Base-by-base conservation (phyloP, 2,888 invertebrate species). In the Drosophila acutilabella region DNA sequence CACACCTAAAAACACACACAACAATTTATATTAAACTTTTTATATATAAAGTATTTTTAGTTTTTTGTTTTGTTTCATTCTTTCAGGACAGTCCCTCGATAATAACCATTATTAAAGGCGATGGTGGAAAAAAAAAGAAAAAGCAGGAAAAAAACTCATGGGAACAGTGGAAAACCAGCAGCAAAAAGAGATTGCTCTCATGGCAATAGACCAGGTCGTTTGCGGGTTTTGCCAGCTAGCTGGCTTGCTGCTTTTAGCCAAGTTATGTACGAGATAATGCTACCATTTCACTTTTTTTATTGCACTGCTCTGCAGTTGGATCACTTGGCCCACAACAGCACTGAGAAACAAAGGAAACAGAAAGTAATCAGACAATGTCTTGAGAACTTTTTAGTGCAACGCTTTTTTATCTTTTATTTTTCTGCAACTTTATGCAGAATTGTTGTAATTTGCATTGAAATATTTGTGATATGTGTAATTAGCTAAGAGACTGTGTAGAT, bases 271-370 rank as follows among this genome's bases (percentile, higher is more conserved):
- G 45, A 54, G 54, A 54, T 66, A 51, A 70, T 71, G 71, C 50
- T 38, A 30, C 33, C 52, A 44, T 71, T 64, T 53, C 16, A 51
- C 44, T 67, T 72, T 71, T 71, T 71, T 11, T n/a, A n/a, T 36
- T 30, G 30, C 30, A 30, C 30, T 30, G 61, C 50, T 60, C 13
- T 8, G 8, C 38, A 36, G 23, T 36, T 40, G 18, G 20, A 14
- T 59, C 26, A 30, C 30, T 59, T 57, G 47, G 47, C 23, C 52
- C 51, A 47, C 38, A 47, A 47, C 36, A 47, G 61, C 8, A 8
- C 30, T 8, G 30, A 30, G 30, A 30, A 30, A 38, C 54, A 61
- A 51, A 41, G 52, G 47, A 41, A 64, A 58, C 71, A 53, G 50
- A 53, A 58, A 50, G 70, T 71, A 71, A 71, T 71, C 38, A 71